These are phyloP conservation scores for Porites australiensis DNA, from an alignment of 64 coral and sea anemone genomes.

Conservation along the genomic window DNA sequence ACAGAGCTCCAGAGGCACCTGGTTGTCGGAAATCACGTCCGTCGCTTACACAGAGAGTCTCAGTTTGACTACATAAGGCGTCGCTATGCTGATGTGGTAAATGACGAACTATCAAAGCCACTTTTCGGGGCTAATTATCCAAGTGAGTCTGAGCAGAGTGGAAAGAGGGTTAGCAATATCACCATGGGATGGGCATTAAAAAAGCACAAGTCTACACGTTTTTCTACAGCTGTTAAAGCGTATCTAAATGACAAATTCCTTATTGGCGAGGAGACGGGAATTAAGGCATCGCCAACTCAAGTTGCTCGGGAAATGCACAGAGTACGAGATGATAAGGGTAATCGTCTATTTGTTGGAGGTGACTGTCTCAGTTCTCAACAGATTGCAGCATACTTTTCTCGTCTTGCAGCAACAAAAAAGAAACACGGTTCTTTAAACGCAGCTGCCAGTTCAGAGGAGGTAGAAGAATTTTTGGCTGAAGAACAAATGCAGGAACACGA, in stretches of 20 bases:
- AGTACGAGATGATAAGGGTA: constrained; percentile 22
- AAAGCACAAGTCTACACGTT: background rate
- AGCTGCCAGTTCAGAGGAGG: too few species aligned
- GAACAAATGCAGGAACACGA: too few species aligned
- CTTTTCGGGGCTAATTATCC: constrained; percentile 32
- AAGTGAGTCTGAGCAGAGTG: constrained; percentile 36
- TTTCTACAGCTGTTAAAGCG: background rate
- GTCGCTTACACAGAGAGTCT: too few species aligned
- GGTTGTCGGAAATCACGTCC: too few species aligned
- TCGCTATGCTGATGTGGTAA: too few species aligned
- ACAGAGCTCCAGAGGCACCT: too few species aligned
- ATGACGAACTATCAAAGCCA: too few species aligned
- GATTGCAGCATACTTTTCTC: constrained; percentile 1
- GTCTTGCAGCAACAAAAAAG: too few species aligned
- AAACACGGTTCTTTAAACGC: too few species aligned
- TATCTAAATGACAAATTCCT: background rate
- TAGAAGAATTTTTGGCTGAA: too few species aligned
- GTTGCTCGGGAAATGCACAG: background rate
- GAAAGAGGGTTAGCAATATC: constrained; percentile 21
- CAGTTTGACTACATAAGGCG: too few species aligned
- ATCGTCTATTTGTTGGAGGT: background rate
- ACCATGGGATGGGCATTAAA: constrained; percentile 31
- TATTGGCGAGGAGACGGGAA: background rate
- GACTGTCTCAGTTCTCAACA: constrained; percentile 21
- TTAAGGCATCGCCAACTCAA: background rate